Evolutionary conservation across 1,140 invertebrate species (phyloP).

Genomic region (Drosophila azteca): DNA sequence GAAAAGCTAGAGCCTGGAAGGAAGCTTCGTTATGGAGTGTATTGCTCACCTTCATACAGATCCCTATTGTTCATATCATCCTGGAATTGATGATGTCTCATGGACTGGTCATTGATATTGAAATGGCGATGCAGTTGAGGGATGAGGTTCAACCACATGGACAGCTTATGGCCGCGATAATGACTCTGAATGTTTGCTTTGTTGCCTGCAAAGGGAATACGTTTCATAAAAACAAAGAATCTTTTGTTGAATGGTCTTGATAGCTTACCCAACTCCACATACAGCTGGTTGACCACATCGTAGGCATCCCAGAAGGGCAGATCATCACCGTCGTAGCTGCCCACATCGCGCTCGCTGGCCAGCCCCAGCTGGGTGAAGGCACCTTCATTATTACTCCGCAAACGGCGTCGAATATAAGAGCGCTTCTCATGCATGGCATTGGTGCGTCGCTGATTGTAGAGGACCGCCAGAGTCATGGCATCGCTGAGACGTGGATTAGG

Average conservation of each 20-base stretch:
- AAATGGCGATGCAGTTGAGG: conserved; percentile 93
- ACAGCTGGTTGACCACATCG: conserved; percentile 94
- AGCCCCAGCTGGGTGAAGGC: conserved; percentile 38
- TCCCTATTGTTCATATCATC: conserved; percentile 85
- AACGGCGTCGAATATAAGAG: conserved; percentile 56
- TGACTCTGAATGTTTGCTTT: conserved; percentile 91
- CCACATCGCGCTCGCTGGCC: conserved; percentile 44
- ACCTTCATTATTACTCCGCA: conserved; percentile 66
- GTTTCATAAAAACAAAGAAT: background rate
- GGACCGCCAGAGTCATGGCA: conserved; percentile 67
- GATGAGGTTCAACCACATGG: conserved; percentile 95
- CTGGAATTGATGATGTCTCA: conserved; percentile 91
- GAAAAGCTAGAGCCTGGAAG: too few relatives aligned
- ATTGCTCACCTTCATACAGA: conserved; percentile 69
- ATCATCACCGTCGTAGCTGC: conserved; percentile 72
- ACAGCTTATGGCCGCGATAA: conserved; percentile 95
- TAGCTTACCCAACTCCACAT: conserved; percentile 89
- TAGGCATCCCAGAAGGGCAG: conserved; percentile 94
- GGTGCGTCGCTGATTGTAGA: conserved; percentile 77
- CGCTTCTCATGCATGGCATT: conserved; percentile 76
- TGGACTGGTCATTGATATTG: conserved; percentile 88
- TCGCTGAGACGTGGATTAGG: conserved; percentile 32
- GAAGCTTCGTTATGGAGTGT: background rate
- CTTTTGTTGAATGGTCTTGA: background rate
- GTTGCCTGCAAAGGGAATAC: conserved; percentile 84